Evolutionary conservation across 2,797 vertebrate genomes (phyloP).

Genomic region (Chaetophractus vellerosus): DNA sequence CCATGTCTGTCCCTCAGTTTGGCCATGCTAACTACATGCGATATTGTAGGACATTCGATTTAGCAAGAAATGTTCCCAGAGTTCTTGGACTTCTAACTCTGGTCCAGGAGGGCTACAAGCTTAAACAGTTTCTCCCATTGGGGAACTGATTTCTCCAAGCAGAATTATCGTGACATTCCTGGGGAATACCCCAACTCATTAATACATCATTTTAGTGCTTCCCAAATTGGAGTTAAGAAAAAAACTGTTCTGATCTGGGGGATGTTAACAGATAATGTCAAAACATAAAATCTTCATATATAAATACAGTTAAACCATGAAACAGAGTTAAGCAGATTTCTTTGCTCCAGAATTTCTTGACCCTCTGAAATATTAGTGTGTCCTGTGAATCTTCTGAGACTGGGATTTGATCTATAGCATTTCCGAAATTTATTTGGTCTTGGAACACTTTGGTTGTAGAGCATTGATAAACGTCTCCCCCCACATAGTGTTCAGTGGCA

Average conservation of each 20-base stretch:
- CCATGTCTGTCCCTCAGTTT: neutral
- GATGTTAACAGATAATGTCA: neutral
- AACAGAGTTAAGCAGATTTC: constrained; percentile 28
- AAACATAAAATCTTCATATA: neutral
- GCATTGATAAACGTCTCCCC: constrained; percentile 62
- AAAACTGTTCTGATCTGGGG: neutral
- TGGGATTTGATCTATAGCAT: neutral
- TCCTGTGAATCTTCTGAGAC: constrained; percentile 9
- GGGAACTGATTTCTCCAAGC: neutral
- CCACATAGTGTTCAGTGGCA: constrained; percentile 54
- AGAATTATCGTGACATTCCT: neutral
- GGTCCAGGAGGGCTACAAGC: neutral
- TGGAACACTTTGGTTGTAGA: constrained; percentile 22
- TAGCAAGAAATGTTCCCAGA: neutral
- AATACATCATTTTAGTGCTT: neutral
- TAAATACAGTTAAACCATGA: neutral
- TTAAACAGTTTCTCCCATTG: neutral
- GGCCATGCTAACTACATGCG: neutral
- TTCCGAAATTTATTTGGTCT: constrained; percentile 55
- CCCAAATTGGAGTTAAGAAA: neutral
- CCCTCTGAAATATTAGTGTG: neutral
- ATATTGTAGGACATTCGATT: neutral
- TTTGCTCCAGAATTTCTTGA: constrained; percentile 17
- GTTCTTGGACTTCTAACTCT: neutral
- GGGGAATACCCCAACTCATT: neutral